Base-by-base conservation (phyloP, 2,888 invertebrate genomes). In the Epinotia ramella region DNA sequence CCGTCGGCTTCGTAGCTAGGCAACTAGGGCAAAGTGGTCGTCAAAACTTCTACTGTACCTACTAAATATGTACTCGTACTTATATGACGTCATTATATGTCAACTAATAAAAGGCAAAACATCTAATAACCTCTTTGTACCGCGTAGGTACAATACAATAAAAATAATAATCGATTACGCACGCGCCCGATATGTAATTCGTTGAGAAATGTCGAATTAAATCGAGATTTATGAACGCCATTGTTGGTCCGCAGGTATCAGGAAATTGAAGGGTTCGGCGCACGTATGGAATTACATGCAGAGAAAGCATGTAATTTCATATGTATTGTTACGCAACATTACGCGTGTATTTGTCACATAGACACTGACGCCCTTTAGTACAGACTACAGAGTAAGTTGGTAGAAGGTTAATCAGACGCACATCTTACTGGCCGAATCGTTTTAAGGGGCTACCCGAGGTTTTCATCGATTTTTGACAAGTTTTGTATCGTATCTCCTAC, bases 181-280 rank as follows among this genome's bases (percentile, higher is more conserved):
- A 28, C 46, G 44, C 44, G 40, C 67, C 44, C 72, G 53, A 57
- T 57, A 72, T 73, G 72, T 57, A 65, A 73, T 59, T 65, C 72
- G 72, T 73, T 65, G 72, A 65, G 65, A 73, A 72, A 73, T 59
- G 62, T 64, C 60, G 75, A 75, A 75, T 75, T 66, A 75, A 75
- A 71, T 75, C 70, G 44, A 65, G 70, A 71, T 75, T 75, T 71
- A 75, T 28, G 70, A 56, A 40, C 73, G 33, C 73, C 75, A 70
- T 75, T 75, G 75, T 75, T 59, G 65, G 73, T 46, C 60, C 60
- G 65, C 59, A 40, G 33, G 53, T 62, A 70, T 70, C 70, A 65
- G 75, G 75, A 75, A 75, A 75, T 75, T 66, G 75, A 70, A 75
- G 75, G 75, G 75, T 75, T 66, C 70, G 9, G 68, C 12, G 68